Evolutionary conservation across 2,797 vertebrate genomes (phyloP).

Genomic region (Sciaenops ocellatus): DNA sequence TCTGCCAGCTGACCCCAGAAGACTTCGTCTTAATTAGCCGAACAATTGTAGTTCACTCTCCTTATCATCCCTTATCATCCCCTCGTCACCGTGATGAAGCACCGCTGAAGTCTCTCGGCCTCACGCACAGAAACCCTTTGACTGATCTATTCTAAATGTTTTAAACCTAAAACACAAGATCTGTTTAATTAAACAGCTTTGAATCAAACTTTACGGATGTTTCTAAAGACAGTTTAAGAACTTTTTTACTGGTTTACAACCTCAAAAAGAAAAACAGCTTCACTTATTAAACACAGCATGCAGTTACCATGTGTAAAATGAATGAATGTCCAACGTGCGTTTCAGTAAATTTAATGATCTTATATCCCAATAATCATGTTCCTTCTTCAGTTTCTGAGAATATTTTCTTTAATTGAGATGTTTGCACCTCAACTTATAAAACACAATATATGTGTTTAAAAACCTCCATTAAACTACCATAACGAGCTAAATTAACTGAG

Average conservation of each 20-base stretch:
- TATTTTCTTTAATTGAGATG: neutral
- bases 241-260: neutral
- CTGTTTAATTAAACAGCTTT: neutral
- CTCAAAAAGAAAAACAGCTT: neutral
- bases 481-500: no score
- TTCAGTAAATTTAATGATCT: neutral
- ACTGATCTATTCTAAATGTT: neutral
- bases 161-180: neutral
- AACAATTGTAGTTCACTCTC: constrained; percentile 1
- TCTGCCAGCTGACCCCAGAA: constrained; percentile 18
- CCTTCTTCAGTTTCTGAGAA: neutral
- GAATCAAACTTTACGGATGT: neutral
- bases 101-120: neutral
- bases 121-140: neutral
- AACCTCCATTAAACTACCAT: neutral
- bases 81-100: neutral
- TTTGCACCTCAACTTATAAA: neutral
- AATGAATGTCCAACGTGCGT: neutral
- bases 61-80: constrained; percentile 4
- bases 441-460: neutral
- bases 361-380: neutral
- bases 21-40: neutral
- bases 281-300: neutral
- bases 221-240: constrained; percentile 2
- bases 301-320: neutral